Evolutionary conservation across 2,888 invertebrate genomes (phyloP).

Genomic region (Lasius platythorax): DNA sequence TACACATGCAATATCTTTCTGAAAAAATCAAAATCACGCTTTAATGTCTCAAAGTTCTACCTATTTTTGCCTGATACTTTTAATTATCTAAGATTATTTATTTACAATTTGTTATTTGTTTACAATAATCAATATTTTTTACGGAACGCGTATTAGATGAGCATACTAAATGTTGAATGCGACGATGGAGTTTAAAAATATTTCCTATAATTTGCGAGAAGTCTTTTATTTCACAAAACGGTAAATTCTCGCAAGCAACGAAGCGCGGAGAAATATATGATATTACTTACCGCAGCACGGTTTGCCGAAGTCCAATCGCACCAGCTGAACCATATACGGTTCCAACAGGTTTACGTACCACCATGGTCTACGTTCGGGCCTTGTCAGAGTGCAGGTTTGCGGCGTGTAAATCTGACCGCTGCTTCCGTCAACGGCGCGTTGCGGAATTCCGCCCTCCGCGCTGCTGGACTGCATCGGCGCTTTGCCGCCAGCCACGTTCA

Average conservation of each 20-base stretch:
- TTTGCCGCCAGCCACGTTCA: conserved; percentile 97
- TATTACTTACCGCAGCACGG: conserved; percentile 94
- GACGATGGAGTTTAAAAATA: background rate
- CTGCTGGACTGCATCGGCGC: conserved; percentile 97
- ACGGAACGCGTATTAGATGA: background rate
- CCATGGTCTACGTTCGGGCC: conserved; percentile 95
- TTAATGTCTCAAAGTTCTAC: background rate
- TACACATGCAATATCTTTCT: too few species aligned
- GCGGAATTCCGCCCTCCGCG: conserved; percentile 93
- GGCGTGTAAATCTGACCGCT: conserved; percentile 93
- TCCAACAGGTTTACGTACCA: conserved; percentile 98
- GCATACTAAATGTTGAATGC: background rate
- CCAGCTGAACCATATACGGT: conserved; percentile 97
- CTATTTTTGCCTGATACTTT: background rate
- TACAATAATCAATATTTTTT: background rate
- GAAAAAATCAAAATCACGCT: background rate
- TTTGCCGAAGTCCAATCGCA: conserved; percentile 96
- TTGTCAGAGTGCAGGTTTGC: conserved; percentile 95
- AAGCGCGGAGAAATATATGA: conserved; percentile 24
- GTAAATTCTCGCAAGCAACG: conserved; percentile 17
- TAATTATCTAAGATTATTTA: background rate
- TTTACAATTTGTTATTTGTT: background rate
- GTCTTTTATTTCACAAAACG: conserved; percentile 3
- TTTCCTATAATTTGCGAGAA: background rate
- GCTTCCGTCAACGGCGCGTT: conserved; percentile 96